A percentile compares a stretch with the other conserved stretches of the same genome.
Evolutionary conservation across 2,888 invertebrate genomes (phyloP).

Genomic region (Ochropacha duplaris): DNA sequence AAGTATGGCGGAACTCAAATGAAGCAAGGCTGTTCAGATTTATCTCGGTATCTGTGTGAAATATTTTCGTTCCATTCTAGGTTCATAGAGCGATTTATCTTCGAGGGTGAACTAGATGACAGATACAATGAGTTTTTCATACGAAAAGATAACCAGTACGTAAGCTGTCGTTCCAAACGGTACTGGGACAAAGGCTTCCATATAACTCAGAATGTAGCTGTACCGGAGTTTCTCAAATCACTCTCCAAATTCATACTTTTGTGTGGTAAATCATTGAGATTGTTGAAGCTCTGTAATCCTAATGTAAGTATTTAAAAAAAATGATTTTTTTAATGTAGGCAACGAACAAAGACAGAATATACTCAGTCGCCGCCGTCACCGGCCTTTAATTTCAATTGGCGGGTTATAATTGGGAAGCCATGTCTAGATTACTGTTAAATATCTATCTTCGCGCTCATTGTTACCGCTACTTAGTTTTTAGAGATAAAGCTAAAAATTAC

Average conservation of each 20-base stretch:
- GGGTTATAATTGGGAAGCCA: too few relatives aligned
- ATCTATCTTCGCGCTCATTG: neutral
- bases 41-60: neutral
- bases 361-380: too few relatives aligned
- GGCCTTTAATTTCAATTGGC: too few relatives aligned
- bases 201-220: slow-evolving; percentile 72
- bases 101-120: slow-evolving; percentile 92
- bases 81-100: slow-evolving; percentile 92
- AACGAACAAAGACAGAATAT: too few relatives aligned
- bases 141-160: slow-evolving; percentile 85
- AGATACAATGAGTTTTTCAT: slow-evolving; percentile 93
- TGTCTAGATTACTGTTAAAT: neutral
- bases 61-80: slow-evolving; percentile 52
- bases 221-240: slow-evolving; percentile 87
- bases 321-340: neutral
- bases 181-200: slow-evolving; percentile 87
- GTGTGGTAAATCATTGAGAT: slow-evolving; percentile 89
- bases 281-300: slow-evolving; percentile 87
- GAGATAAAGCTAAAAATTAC: too few relatives aligned
- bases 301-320: slow-evolving; percentile 75
- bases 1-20: too few relatives aligned
- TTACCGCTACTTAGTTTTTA: too few relatives aligned
- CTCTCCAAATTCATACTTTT: slow-evolving; percentile 85
- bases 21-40: too few relatives aligned
- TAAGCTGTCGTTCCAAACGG: slow-evolving; percentile 84